phyloP scores from a whole-genome alignment of 2,113 vertebrate genomes.

The Myanophis thanlyinensis region DNA sequence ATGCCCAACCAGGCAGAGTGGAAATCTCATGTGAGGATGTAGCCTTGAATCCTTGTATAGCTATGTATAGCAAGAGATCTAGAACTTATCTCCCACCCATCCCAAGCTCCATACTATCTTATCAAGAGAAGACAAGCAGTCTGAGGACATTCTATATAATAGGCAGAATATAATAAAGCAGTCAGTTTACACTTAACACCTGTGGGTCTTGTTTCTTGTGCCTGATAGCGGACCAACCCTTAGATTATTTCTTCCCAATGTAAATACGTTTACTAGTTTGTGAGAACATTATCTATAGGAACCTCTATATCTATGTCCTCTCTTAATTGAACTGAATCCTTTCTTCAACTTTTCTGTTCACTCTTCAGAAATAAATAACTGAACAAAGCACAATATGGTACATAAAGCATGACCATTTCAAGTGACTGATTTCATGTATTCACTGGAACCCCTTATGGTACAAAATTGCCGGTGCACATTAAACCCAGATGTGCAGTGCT shows the following conservation, averaged over 20 bases:
- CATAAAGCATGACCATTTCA: not conserved
- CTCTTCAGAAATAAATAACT: not conserved
- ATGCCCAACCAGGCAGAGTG: too few relatives aligned
- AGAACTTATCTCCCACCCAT: not conserved
- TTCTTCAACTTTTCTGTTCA: too few relatives aligned
- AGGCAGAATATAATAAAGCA: not conserved
- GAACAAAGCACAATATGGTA: not conserved
- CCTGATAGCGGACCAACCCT: not conserved
- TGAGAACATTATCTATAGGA: not conserved
- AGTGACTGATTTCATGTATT: conserved; percentile 21
- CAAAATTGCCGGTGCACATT: conserved; percentile 30
- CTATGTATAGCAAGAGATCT: too few relatives aligned
- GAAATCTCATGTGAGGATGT: too few relatives aligned
- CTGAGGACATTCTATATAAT: not conserved
- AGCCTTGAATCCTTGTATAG: too few relatives aligned
- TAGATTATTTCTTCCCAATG: not conserved
- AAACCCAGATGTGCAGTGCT: conserved; percentile 13
- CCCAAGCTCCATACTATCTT: not conserved
- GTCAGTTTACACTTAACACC: not conserved
- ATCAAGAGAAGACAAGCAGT: not conserved
- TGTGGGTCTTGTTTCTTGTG: not conserved
- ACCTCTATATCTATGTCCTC: not conserved
- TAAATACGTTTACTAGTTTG: not conserved
- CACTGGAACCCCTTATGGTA: conserved; percentile 6
- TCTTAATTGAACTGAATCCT: not conserved